These are phyloP conservation scores for Girardinichthys multiradiatus DNA, from an alignment of 2,113 vertebrate species.

Conservation along the genomic window DNA sequence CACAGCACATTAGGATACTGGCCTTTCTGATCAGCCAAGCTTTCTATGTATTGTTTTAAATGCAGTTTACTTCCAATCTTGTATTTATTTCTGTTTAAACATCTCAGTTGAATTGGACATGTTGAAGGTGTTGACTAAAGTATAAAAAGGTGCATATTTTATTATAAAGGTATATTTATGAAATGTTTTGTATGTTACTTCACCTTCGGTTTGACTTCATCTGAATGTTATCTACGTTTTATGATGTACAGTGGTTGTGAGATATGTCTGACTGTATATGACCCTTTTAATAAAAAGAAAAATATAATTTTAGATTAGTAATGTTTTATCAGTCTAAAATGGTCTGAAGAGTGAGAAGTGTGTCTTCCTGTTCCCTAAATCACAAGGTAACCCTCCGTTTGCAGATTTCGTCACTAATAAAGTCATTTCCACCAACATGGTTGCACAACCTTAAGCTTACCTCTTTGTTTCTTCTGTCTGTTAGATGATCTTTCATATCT, in stretches of 20 bases:
- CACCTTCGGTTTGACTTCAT: conserved; percentile 25
- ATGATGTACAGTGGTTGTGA: conserved; percentile 61
- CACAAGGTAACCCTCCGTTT: conserved; percentile 31
- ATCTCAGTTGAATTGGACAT: conserved; percentile 30
- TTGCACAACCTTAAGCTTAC: conserved; percentile 57
- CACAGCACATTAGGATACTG: conserved; percentile 5
- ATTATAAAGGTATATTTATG: conserved; percentile 73
- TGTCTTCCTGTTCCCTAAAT: conserved; percentile 16
- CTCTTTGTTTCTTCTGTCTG: conserved; percentile 63
- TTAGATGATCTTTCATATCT: too few species aligned
- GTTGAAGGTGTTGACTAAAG: conserved; percentile 30
- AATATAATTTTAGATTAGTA: conserved; percentile 71
- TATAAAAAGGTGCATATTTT: conserved; percentile 73
- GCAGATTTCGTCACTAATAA: conserved; percentile 38
- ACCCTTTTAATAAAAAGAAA: conserved; percentile 48
- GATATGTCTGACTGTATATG: conserved; percentile 44
- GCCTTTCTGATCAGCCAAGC: conserved; percentile 38
- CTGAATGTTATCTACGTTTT: conserved; percentile 58
- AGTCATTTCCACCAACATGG: conserved; percentile 72
- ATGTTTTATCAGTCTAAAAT: conserved; percentile 57
- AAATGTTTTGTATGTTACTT: conserved; percentile 53
- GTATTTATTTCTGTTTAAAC: conserved; percentile 59
- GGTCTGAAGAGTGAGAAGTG: conserved; percentile 12
- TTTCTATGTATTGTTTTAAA: conserved; percentile 35
- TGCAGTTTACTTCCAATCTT: conserved; percentile 50